Base-by-base conservation (phyloP, 2,113 vertebrate species). In the Eulemur macaco region DNA sequence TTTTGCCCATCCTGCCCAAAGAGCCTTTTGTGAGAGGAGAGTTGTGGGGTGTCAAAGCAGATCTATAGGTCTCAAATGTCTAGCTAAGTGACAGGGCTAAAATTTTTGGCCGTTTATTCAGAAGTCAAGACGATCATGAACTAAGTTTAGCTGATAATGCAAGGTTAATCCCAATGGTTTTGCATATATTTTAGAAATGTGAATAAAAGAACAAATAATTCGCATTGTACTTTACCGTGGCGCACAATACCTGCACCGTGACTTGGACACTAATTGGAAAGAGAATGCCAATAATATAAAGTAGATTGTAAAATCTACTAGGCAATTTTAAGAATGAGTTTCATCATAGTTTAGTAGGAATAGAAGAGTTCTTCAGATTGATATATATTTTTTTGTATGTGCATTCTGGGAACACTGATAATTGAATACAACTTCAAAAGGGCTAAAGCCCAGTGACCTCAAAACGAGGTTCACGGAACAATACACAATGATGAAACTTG, bases 401-500 rank as follows among this genome's bases (percentile, higher is more conserved):
- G 12, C 34, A 64, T n/a, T 95, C 25, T 83, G 66, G 34, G 45
- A 93, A 93, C 39, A 89, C 74, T 84, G 64, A 82, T 87, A 76
- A 96, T 14, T 71, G 64, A 88, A 77, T n/a, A 85, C 56, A 84
- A 95, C 31, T 82, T 85, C 69, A 89, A 73, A 76, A 81, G 60
- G 27, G 20, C 8, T 83, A 66, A 95, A 83, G 60, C 56, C 29
- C 56, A 29, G 73, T n/a, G 85, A 83, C 50, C 52, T 85, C 66
- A 77, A 87, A 88, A 89, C 5, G 50, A 83, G 58, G 78, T 83
- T 96, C 90, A 80, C 77, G 66, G 50, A 94, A 89, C 69, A 93
- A 86, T 78, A 88, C 77, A 95, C 45, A 86, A 15, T 42, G 71
- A 96, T 69, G 81, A 97, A 96, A 95, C 27, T 9, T 37, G 84